Conservation (phyloP, 2,888 invertebrate species). For the Limenitis camilla region DNA sequence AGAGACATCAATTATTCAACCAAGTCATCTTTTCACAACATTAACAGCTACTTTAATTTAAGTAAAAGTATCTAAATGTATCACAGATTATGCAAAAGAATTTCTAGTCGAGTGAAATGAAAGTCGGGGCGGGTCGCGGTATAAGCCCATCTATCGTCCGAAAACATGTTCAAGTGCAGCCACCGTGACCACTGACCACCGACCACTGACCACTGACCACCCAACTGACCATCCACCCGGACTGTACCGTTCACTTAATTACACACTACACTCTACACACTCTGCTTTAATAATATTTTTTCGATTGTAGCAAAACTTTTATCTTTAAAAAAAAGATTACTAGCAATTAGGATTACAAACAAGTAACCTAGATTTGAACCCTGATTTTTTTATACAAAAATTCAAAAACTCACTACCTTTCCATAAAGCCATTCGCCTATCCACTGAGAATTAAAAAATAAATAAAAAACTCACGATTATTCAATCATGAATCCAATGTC, state of each 20-base stretch:
- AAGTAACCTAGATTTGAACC: too few relatives aligned
- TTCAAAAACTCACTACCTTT: too few relatives aligned
- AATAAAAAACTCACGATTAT: too few relatives aligned
- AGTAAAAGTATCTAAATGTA: slow-evolving; percentile 2
- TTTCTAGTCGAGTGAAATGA: slow-evolving; percentile 10
- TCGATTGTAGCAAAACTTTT: slow-evolving; percentile 31
- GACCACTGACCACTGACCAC: too few relatives aligned
- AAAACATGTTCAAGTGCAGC: slow-evolving; percentile 17
- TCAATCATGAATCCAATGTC: too few relatives aligned
- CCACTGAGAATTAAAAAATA: too few relatives aligned
- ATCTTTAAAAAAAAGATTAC: not conserved
- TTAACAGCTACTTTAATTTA: slow-evolving; percentile 4
- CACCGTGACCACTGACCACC: slow-evolving; percentile 18
- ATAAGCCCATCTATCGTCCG: slow-evolving; percentile 14
- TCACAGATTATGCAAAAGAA: slow-evolving; percentile 4
- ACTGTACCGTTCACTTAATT: slow-evolving; percentile 37
- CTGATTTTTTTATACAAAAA: too few relatives aligned
- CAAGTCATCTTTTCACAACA: not conserved
- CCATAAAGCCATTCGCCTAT: too few relatives aligned
- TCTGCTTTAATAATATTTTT: slow-evolving; percentile 47
- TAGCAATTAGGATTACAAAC: too few relatives aligned
- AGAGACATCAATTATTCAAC: too few relatives aligned
- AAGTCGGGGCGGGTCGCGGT: slow-evolving; percentile 9
- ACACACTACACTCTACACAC: slow-evolving; percentile 34
- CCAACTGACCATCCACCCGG: slow-evolving; percentile 8